Evolutionary conservation across 2,113 vertebrate species (phyloP).

Genomic region (Dasyprocta punctata): DNA sequence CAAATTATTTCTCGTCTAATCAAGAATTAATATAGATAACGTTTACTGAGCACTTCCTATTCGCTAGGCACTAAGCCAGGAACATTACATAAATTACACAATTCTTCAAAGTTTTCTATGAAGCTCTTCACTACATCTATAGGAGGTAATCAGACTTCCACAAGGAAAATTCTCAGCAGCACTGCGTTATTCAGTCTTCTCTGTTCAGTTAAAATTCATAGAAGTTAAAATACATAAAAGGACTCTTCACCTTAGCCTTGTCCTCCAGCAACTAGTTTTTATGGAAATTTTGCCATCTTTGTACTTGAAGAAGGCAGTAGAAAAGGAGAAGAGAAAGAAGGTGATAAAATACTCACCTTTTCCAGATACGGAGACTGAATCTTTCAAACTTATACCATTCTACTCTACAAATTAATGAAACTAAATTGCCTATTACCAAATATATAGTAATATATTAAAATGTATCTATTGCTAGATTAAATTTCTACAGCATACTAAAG

Average conservation of each 20-base stretch:
- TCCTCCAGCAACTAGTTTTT: background rate
- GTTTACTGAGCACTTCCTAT: background rate
- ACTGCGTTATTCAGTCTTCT: background rate
- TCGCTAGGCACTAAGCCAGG: background rate
- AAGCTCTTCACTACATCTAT: background rate
- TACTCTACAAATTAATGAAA: background rate
- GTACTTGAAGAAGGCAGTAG: slow-evolving; percentile 6
- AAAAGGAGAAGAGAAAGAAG: background rate
- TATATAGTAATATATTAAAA: background rate
- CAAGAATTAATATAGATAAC: slow-evolving; percentile 37
- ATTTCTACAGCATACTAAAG: background rate
- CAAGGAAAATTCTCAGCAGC: background rate
- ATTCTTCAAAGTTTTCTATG: background rate
- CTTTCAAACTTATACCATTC: background rate
- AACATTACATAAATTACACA: background rate
- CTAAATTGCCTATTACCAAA: background rate
- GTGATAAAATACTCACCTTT: background rate
- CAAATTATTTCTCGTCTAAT: background rate
- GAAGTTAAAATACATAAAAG: slow-evolving; percentile 40
- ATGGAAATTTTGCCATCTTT: slow-evolving; percentile 7
- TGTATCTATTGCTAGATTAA: background rate
- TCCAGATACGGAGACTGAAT: background rate
- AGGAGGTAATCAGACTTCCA: background rate
- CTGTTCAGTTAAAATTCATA: slow-evolving; percentile 3
- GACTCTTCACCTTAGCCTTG: background rate